Conservation (phyloP, 2,888 invertebrate species). For the Sicus ferrugineus region DNA sequence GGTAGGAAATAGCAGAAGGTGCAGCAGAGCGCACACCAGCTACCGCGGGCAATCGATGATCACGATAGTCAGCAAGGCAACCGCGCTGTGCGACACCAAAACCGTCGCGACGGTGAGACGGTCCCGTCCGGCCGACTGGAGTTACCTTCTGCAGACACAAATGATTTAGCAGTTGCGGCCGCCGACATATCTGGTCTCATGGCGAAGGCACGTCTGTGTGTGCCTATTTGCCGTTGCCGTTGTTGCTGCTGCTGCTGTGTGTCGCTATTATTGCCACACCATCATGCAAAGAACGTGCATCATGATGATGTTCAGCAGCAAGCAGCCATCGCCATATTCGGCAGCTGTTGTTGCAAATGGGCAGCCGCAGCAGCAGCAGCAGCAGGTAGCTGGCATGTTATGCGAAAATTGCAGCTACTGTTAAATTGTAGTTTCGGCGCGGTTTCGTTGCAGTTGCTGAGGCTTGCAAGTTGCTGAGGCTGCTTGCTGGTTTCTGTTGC, state of each 20-base stretch:
- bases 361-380: not conserved
- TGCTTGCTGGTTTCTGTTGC: not conserved
- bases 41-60: not conserved
- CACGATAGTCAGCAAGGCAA: not conserved
- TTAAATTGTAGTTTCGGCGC: not conserved
- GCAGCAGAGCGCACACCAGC: not conserved
- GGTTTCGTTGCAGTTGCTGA: slow-evolving; percentile 2
- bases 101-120: no score
- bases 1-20: no score
- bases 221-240: not conserved
- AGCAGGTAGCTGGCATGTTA: not conserved
- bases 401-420: not conserved
- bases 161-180: not conserved
- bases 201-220: not conserved
- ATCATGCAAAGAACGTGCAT: slow-evolving; percentile 1
- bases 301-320: not conserved
- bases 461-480: no score
- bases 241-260: not conserved
- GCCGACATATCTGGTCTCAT: not conserved
- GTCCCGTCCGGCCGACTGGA: not conserved
- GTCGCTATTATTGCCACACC: not conserved
- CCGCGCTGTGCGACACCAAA: no score
- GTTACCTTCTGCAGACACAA: not conserved
- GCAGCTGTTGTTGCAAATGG: not conserved
- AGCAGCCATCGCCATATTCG: not conserved